Conservation (phyloP, 2,113 vertebrate species). For the Calonectris borealis region DNA sequence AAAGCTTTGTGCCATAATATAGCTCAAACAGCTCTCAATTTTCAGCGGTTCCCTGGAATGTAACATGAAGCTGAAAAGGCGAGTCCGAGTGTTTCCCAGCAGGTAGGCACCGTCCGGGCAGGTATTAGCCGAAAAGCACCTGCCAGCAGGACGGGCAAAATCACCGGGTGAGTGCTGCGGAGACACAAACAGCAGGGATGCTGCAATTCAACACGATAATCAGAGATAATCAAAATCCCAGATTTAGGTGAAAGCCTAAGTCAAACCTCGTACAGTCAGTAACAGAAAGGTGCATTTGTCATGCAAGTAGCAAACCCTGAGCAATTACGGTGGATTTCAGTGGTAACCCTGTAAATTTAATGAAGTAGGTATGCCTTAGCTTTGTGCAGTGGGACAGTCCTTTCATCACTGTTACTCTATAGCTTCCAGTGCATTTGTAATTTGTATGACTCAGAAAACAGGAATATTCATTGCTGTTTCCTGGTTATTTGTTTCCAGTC, state of each 20-base stretch:
- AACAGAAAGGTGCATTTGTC: background rate
- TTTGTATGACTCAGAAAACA: background rate
- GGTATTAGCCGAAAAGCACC: background rate
- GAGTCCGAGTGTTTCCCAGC: background rate
- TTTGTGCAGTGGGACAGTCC: background rate
- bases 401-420: background rate
- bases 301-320: background rate
- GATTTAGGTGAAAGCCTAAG: background rate
- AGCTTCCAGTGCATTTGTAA: background rate
- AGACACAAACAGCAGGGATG: background rate
- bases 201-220: background rate
- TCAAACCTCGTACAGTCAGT: background rate
- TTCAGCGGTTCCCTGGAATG: background rate
- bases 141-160: background rate
- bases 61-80: background rate
- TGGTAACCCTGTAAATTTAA: background rate
- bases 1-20: background rate
- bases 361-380: background rate
- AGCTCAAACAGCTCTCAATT: background rate
- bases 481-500: background rate
- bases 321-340: background rate
- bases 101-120: background rate
- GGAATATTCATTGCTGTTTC: background rate
- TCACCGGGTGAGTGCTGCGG: background rate
- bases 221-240: background rate